A percentile compares a stretch with the other conserved stretches of the same genome.
phyloP scores from a whole-genome alignment of 2,888 invertebrate genomes.

The Erebia epiphron region DNA sequence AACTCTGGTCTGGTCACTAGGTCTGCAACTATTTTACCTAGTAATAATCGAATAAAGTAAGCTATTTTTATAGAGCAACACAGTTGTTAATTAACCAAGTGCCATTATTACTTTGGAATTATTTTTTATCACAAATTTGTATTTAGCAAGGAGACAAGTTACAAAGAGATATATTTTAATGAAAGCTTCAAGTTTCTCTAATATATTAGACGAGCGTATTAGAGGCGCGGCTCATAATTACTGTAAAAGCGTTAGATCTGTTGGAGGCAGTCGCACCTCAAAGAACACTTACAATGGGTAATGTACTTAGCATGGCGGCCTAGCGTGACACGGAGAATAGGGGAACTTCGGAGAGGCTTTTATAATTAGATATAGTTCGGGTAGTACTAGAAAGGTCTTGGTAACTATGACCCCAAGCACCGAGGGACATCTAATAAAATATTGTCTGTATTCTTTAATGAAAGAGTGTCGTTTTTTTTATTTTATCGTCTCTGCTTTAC shows the following conservation, averaged over 20 bases:
- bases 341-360: slow-evolving; percentile 50
- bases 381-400: slow-evolving; percentile 23
- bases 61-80: no score
- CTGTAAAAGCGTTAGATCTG: slow-evolving; percentile 72
- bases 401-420: neutral
- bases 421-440: neutral
- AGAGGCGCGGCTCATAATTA: slow-evolving; percentile 67
- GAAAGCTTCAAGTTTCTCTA: slow-evolving; percentile 40
- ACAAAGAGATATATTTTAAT: slow-evolving; percentile 23
- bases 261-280: slow-evolving; percentile 58
- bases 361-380: slow-evolving; percentile 35
- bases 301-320: slow-evolving; percentile 75
- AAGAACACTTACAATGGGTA: slow-evolving; percentile 80
- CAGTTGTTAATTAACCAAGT: no score
- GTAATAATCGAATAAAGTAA: no score
- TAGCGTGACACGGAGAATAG: slow-evolving; percentile 60
- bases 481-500: no score
- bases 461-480: neutral
- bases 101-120: no score
- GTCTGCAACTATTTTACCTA: no score
- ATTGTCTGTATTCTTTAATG: no score
- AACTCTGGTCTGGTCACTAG: no score
- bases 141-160: neutral
- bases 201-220: slow-evolving; percentile 49
- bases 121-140: neutral